phyloP scores from a whole-genome alignment of 2,113 vertebrate species.

The Tapirus terrestris region DNA sequence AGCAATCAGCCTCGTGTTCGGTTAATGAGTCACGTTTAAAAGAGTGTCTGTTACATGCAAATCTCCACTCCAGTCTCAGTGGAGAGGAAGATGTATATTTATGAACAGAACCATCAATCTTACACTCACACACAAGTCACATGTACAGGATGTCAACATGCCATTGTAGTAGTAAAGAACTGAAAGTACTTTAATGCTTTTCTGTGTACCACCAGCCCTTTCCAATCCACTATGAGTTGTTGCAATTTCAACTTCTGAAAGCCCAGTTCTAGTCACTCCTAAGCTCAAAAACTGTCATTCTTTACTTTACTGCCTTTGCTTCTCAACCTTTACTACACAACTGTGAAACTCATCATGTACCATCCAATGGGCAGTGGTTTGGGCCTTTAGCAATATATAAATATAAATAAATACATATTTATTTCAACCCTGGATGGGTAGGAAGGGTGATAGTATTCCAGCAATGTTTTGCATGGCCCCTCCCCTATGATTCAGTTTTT shows the following conservation, averaged over 20 bases:
- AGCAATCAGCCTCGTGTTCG: neutral
- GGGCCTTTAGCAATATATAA: neutral
- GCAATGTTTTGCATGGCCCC: neutral
- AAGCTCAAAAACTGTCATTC: neutral
- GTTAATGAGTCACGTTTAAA: constrained; percentile 37
- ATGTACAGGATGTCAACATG: neutral
- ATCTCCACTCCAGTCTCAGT: neutral
- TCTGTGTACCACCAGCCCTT: neutral
- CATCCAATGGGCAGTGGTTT: neutral
- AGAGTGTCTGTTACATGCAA: neutral
- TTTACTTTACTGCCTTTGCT: neutral
- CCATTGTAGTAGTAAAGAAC: neutral
- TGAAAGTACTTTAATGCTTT: neutral
- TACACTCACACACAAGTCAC: neutral
- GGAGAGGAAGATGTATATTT: neutral
- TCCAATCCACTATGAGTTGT: neutral
- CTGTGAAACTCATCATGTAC: neutral
- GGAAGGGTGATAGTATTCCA: neutral
- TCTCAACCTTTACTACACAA: neutral
- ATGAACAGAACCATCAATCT: neutral
- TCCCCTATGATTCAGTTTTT: neutral
- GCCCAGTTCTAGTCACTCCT: neutral
- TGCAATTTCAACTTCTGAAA: constrained; percentile 14
- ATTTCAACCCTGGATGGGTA: neutral
- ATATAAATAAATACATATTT: neutral